Base-by-base conservation (phyloP, 2,888 invertebrate genomes). In the Microctonus brassicae region DNA sequence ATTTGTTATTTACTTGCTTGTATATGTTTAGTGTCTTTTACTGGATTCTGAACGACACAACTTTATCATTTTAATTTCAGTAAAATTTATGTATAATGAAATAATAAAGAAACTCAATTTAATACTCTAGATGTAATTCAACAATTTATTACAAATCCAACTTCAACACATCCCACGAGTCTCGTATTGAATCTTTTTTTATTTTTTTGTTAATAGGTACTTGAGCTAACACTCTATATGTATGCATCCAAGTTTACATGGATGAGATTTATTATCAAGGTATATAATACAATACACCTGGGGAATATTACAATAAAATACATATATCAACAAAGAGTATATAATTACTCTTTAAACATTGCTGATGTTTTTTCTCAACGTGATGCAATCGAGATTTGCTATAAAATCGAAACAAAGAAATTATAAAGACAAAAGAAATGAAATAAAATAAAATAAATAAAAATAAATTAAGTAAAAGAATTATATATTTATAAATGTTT, bases 151-250 rank as follows among this genome's bases (percentile, higher is more conserved):
- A 29, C 57, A 13, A n/a, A 57, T 26, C 57, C 7, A 57, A 57
- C 47, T 57, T 57, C 11, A 1, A 10, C 13, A 11, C 2, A 26
- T 57, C 57, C 57, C 57, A 10, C 5, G 29, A 13, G 57, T 57
- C 7, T 5, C 13, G 11, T 61, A 6, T 53, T 34, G 39, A 47
- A 7, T 47, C 17, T 47, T 36, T 36, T 36, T 36, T 1, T 36
- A 1, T 29, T 29, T 29, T 57, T 70, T 58, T 67, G 67, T 67
- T 55, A 71, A 67, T 61, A 61, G 53, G 24, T 52, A 67, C 67
- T 63, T 63, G 33, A 34, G 7, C 36, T n/a, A 29, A 29, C 7
- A 29, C 33, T 47, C 26, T 63, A n/a, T 36, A 22, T n/a, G 34
- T n/a, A 11, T 47, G 9, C 17, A 47, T 57, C 26, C 24, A 24